Base-by-base conservation (phyloP, 37 sponge, comb jelly and placozoan genomes). In the Halichondria panicea region DNA sequence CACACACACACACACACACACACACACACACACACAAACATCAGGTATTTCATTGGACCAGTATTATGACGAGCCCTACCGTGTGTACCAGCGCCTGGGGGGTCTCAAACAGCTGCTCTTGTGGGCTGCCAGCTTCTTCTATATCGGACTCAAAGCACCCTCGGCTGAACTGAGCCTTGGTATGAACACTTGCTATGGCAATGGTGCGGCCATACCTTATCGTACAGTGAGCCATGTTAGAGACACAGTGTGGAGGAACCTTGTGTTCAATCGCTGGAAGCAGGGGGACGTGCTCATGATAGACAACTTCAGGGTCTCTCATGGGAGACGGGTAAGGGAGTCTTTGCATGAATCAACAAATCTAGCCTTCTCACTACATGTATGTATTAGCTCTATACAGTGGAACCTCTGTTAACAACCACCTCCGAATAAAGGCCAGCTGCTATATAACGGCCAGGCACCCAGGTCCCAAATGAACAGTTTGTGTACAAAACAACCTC, bases 261-360 rank as follows among this genome's bases (percentile, higher is more conserved):
- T 81, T 79, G 83, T 86, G 31, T 86, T 86, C 75, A 76, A 81
- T 63, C 78, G 83, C 56, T 91, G 92, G 92, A 28, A 81, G 63
- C 56, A 78, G 35, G 92, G 92, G 13, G 92, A 91, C 59, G 36
- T 86, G 11, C 38, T 91, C 21, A 77, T 91, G 79, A 81, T 91
- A 8, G 92, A 91, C 50, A 91, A 91, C 68, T 91, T 72, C 30
- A 32, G 82, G 1, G 65, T 86, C 3, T 86, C 92, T 53, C 92
- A 91, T 43, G 92, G 86, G 55, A 59, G 92, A 48, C 89, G 82
- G 81, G 88, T 87, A 70, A 4, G 33, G 5, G 4, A 15, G 15
- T 18, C 52, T 48, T 48, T n/a, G n/a, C n/a, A n/a, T n/a, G n/a
- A n/a, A n/a, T n/a, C n/a, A n/a, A n/a, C n/a, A n/a, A n/a, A n/a